Evolutionary conservation across 1,140 invertebrate genomes (phyloP).

Genomic region (Thaumatotibia leucotreta): DNA sequence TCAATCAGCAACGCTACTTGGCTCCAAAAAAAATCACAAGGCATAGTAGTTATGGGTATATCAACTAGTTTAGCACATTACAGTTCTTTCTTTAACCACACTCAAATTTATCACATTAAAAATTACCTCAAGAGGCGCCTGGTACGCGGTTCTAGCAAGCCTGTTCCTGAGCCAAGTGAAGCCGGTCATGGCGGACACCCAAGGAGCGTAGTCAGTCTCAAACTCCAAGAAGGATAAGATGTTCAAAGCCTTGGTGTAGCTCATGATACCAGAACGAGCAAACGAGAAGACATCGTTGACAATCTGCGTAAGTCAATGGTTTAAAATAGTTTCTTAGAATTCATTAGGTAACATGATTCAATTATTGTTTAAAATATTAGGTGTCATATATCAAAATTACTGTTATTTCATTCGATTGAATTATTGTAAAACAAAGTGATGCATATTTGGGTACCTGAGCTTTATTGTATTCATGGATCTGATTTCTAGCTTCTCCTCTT

Average conservation of each 20-base stretch:
- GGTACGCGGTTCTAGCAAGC: slow-evolving; percentile 33
- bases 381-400: neutral
- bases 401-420: neutral
- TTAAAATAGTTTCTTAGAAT: neutral
- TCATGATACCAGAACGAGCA: slow-evolving; percentile 69
- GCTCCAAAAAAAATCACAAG: no score
- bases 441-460: slow-evolving; percentile 74
- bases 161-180: slow-evolving; percentile 74
- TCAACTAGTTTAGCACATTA: no score
- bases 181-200: slow-evolving; percentile 78
- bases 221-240: slow-evolving; percentile 79
- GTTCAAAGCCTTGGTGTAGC: slow-evolving; percentile 76
- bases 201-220: slow-evolving; percentile 81
- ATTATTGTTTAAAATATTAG: no score
- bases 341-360: neutral
- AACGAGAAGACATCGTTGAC: slow-evolving; percentile 87
- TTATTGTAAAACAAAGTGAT: neutral
- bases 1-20: no score
- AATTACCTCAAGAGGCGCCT: slow-evolving; percentile 37
- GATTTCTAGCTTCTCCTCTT: slow-evolving; percentile 62
- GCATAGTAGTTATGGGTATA: no score
- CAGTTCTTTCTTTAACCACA: no score
- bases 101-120: no score
- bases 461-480: slow-evolving; percentile 84
- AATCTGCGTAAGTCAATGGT: slow-evolving; percentile 58